Evolutionary conservation across 2,113 vertebrate species (phyloP), one percentile per base, ranked within the genome.

Genomic region (Bucco capensis): DNA sequence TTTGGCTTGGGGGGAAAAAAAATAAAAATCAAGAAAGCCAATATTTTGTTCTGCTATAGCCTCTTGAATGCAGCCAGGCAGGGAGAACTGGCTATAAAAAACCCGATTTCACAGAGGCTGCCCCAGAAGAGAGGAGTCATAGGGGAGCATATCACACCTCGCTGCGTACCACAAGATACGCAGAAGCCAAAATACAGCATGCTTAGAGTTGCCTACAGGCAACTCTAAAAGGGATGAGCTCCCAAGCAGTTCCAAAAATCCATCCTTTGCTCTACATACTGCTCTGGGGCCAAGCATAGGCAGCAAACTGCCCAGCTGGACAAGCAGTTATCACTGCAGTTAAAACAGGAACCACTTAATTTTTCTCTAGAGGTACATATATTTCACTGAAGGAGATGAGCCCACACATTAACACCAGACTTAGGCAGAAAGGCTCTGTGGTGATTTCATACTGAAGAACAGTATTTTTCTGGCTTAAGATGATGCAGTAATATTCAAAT

Each of bases 351-450:
- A 40, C 10, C 0, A 1, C 64, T n/a, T 37, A 10, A 12, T 60
- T 75, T 54, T 64, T 56, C 49, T 42, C 38, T 25, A 71, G 40
- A 61, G 21, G 19, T 50, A 40, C 6, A 13, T n/a, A 37, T 11
- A 14, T 51, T 47, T 8, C 40, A 19, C 56, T 60, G 21, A n/a
- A 47, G 15, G 31, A 66, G 24, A 71, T 1, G 4, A 76, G 6
- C 14, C 14, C 9, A 23, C 25, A n/a, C 0, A 0, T 64, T 72
- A 78, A 60, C 17, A 44, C 10, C 25, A 64, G 21, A 25, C 22
- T 15, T 6, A 7, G 23, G 27, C 5, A 5, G 7, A 6, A 85
- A 69, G 33, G 28, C 28, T 53, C 33, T 61, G 9, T 0, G 1
- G 49, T n/a, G 25, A 66, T 54, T 88, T 73, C 30, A 17, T 5